Conservation (phyloP, 1,140 invertebrate genomes). For the Adelges cooleyi region DNA sequence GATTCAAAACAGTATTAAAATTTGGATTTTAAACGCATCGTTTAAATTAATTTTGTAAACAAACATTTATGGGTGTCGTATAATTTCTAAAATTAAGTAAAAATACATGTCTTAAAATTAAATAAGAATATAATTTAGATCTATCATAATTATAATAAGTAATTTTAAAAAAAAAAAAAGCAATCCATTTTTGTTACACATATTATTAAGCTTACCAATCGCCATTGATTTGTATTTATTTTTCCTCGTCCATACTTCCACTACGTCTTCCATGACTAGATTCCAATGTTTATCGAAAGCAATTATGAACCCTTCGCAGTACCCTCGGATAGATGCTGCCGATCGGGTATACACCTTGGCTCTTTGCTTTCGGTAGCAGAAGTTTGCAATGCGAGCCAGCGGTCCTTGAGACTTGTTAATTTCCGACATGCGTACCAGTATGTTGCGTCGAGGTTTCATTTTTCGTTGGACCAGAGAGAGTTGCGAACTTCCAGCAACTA, state of each 20-base stretch:
- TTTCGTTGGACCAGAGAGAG: neutral
- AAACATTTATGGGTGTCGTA: too few species aligned
- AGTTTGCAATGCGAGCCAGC: neutral
- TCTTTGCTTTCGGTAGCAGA: neutral
- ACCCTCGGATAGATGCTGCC: constrained; percentile 55
- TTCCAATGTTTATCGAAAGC: constrained; percentile 96
- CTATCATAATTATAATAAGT: too few species aligned
- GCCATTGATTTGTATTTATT: constrained; percentile 30
- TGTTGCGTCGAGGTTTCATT: neutral
- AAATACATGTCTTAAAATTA: too few species aligned
- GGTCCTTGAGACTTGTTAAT: constrained; percentile 8
- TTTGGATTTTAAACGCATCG: too few species aligned
- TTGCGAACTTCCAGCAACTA: constrained; percentile 12
- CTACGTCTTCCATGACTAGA: constrained; percentile 71
- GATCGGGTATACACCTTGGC: constrained; percentile 53
- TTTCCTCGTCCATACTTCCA: constrained; percentile 64
- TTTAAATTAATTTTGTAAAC: too few species aligned
- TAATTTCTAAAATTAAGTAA: too few species aligned
- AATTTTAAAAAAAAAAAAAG: too few species aligned
- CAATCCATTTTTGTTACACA: too few species aligned
- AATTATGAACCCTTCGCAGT: constrained; percentile 63
- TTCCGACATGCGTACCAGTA: constrained; percentile 8
- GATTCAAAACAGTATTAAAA: too few species aligned
- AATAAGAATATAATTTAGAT: too few species aligned
- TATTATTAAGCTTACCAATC: constrained; percentile 32